phyloP scores from a whole-genome alignment of 2,888 invertebrate genomes.

The Punctoribates punctum region DNA sequence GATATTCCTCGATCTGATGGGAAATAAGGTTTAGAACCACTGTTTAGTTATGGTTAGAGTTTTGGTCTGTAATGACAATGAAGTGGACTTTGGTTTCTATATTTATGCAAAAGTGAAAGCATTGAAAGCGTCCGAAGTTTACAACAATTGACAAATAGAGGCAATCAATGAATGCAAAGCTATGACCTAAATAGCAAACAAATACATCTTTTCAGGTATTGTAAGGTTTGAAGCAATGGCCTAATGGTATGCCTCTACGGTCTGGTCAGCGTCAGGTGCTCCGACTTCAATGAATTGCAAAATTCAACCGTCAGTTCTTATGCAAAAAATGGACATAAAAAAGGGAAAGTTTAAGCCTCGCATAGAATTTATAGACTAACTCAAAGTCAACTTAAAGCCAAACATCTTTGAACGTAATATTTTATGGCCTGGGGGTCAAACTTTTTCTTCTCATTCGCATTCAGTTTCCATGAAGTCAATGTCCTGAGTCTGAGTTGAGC shows the following conservation, averaged over 20 bases:
- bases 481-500: slow-evolving; percentile 21
- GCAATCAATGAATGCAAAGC: slow-evolving; percentile 1
- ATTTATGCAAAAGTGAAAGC: slow-evolving; percentile 9
- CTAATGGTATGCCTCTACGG: background rate
- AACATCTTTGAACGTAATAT: slow-evolving; percentile 14
- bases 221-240: background rate
- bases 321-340: slow-evolving; percentile 11
- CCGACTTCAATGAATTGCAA: background rate
- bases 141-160: slow-evolving; percentile 23
- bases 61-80: background rate
- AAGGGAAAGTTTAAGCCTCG: slow-evolving; percentile 3
- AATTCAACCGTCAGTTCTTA: background rate
- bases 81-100: slow-evolving; percentile 31
- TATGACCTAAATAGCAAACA: slow-evolving; percentile 33
- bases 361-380: background rate
- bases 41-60: background rate
- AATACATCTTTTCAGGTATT: slow-evolving; percentile 5
- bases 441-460: slow-evolving; percentile 24
- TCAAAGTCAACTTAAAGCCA: background rate
- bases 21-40: background rate
- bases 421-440: slow-evolving; percentile 19
- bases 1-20: background rate
- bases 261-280: slow-evolving; percentile 23
- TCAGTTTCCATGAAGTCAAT: slow-evolving; percentile 30
- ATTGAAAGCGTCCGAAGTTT: background rate